Percentiles rank a stretch among this genome's conserved stretches.
phyloP scores from a whole-genome alignment of 2,113 vertebrate species.

The Nothocercus nigrocapillus region DNA sequence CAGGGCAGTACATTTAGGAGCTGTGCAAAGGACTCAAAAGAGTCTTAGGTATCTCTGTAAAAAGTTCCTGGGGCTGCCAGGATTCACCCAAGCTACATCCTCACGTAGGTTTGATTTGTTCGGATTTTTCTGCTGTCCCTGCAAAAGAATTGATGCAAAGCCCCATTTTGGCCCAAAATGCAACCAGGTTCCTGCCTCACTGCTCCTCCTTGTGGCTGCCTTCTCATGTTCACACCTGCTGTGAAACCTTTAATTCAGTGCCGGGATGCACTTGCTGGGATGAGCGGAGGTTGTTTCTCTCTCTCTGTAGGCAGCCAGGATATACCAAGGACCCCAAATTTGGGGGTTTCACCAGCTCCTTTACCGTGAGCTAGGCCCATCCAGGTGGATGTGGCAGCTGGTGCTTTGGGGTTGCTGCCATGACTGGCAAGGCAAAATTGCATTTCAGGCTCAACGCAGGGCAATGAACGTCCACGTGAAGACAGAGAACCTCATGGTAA shows the following conservation, averaged over 20 bases:
- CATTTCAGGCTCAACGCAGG: background rate
- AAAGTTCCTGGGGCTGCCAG: background rate
- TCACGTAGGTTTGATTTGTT: accelerated
- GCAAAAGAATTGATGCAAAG: background rate
- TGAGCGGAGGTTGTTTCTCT: background rate
- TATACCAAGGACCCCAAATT: too few species aligned
- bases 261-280: too few species aligned
- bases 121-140: background rate
- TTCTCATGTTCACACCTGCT: background rate
- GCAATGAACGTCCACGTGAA: background rate
- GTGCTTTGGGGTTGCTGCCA: background rate
- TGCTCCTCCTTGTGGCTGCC: background rate
- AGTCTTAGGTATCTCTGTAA: background rate
- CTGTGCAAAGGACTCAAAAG: background rate
- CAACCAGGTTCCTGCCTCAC: too few species aligned
- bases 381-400: background rate
- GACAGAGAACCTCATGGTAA: background rate
- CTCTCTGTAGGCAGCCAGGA: background rate
- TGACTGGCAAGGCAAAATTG: background rate
- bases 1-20: background rate
- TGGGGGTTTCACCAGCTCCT: background rate
- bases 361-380: background rate
- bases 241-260: background rate
- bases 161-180: background rate
- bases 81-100: background rate